These are phyloP conservation scores for Campylomormyrus numenius DNA, from an alignment of 2,113 vertebrate species.

Conservation along the genomic window DNA sequence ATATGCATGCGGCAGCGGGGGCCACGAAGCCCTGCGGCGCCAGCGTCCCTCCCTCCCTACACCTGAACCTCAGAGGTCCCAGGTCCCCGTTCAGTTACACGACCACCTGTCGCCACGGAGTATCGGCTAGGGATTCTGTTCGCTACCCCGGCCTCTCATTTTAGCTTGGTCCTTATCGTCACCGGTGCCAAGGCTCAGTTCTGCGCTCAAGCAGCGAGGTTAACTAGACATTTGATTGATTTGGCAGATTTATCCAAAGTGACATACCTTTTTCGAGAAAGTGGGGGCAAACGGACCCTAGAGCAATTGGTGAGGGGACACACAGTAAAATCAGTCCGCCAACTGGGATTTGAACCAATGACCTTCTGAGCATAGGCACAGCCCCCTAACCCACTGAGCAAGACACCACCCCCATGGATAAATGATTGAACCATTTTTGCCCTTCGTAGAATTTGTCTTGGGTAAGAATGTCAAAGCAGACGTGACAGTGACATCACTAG, in stretches of 20 bases:
- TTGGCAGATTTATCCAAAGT: not conserved
- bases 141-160: not conserved
- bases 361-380: not conserved
- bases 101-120: not conserved
- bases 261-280: not conserved
- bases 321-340: not conserved
- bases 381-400: not conserved
- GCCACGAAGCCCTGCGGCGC: not conserved
- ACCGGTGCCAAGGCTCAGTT: not conserved
- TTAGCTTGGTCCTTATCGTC: not conserved
- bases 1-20: not conserved
- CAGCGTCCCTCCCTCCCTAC: not conserved
- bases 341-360: not conserved
- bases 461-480: not conserved
- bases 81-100: not conserved
- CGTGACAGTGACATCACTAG: not conserved
- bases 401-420: not conserved
- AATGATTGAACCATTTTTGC: not conserved
- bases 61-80: not conserved
- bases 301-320: not conserved
- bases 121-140: not conserved
- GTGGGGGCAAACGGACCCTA: not conserved
- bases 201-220: not conserved
- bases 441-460: not conserved
- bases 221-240: not conserved